Conservation (phyloP, 2,797 vertebrate species). For the Anguilla megastoma region DNA sequence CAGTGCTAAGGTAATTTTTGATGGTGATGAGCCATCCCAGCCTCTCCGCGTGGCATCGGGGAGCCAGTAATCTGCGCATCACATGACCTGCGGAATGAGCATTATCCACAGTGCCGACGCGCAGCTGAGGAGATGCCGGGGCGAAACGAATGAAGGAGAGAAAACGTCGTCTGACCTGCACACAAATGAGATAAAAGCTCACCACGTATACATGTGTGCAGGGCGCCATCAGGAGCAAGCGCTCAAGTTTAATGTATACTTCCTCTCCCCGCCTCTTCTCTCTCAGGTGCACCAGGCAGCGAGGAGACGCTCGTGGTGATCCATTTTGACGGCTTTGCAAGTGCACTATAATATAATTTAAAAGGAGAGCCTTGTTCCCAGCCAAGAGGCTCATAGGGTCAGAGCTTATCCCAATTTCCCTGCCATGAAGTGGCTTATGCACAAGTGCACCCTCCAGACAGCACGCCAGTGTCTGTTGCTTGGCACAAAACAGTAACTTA, state of each 20-base stretch:
- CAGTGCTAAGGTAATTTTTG: constrained; percentile 19
- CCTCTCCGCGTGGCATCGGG: not conserved
- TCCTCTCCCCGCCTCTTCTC: not conserved
- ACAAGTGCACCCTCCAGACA: not conserved
- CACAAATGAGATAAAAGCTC: not conserved
- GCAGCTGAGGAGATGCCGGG: not conserved
- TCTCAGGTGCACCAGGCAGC: too few species aligned
- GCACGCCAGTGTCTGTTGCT: not conserved
- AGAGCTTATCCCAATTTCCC: not conserved
- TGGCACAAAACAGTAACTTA: not conserved
- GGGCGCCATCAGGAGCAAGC: not conserved
- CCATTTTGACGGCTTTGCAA: not conserved
- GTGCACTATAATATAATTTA: not conserved
- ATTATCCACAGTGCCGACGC: not conserved
- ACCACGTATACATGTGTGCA: not conserved
- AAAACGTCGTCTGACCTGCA: not conserved
- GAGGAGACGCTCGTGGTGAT: not conserved
- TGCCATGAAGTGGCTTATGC: not conserved
- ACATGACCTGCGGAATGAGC: not conserved
- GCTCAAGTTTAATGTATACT: not conserved
- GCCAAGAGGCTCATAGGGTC: not conserved
- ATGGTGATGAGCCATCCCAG: not conserved
- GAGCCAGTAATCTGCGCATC: constrained; percentile 10
- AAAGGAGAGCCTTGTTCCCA: not conserved
- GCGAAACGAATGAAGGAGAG: not conserved